Conservation (phyloP, 2,888 invertebrate species). For the Plagiodera versicolora region DNA sequence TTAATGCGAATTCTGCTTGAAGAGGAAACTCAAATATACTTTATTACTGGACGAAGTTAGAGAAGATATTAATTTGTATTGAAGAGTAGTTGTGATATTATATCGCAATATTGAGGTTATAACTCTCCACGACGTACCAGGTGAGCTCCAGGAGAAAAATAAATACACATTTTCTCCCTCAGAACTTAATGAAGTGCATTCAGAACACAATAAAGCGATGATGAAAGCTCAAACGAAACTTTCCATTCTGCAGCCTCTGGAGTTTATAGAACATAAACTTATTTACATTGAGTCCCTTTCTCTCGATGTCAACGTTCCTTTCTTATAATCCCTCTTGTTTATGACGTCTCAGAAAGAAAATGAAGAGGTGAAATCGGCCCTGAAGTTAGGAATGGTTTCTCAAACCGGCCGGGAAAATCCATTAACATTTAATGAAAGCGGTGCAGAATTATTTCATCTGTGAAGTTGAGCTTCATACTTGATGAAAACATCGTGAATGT, state of each 20-base stretch:
- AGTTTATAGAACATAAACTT: constrained; percentile 21
- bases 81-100: neutral
- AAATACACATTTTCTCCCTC: too few relatives aligned
- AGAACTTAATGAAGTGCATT: constrained; percentile 18
- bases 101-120: neutral
- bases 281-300: constrained; percentile 19
- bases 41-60: neutral
- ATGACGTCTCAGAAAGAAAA: constrained; percentile 34
- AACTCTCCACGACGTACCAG: too few relatives aligned
- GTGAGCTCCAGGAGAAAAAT: too few relatives aligned
- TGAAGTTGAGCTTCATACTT: neutral
- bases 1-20: constrained; percentile 8
- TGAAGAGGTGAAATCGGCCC: constrained; percentile 29
- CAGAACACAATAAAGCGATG: constrained; percentile 15
- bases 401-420: constrained; percentile 32
- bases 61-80: neutral
- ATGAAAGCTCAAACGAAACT: constrained; percentile 14
- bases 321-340: constrained; percentile 36
- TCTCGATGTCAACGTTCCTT: constrained; percentile 20
- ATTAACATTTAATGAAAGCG: constrained; percentile 39
- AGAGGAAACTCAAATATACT: neutral
- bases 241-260: constrained; percentile 5
- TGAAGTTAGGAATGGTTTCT: constrained; percentile 25
- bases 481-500: neutral
- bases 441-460: constrained; percentile 6